Evolutionary conservation across 1,140 invertebrate genomes (phyloP).

Genomic region (Drosophila mojavensis): DNA sequence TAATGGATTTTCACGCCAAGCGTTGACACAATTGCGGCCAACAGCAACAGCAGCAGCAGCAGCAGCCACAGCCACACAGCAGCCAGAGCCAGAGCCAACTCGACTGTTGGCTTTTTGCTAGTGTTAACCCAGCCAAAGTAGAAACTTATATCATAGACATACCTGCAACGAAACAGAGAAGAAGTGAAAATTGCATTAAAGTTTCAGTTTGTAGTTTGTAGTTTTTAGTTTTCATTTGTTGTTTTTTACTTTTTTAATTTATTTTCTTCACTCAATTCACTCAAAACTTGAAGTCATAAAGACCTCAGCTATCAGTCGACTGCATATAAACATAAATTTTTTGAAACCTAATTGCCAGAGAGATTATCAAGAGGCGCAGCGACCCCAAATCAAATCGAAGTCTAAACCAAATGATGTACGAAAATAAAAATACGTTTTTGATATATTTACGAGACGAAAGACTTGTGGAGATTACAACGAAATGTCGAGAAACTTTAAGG

Average conservation of each 20-base stretch:
- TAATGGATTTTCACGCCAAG: conserved; percentile 81
- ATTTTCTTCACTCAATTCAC: conserved; percentile 13
- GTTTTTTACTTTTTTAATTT: background rate
- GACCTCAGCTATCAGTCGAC: conserved; percentile 16
- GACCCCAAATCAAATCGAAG: conserved; percentile 29
- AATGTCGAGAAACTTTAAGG: conserved; percentile 12
- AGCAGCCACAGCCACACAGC: conserved; percentile 10
- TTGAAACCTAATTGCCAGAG: conserved; percentile 51
- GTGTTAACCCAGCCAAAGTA: conserved; percentile 23
- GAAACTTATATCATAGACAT: conserved; percentile 51
- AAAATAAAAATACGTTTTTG: conserved; percentile 54
- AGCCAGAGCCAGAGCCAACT: conserved; percentile 18
- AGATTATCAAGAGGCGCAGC: conserved; percentile 46
- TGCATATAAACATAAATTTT: conserved; percentile 44
- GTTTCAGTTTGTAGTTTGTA: conserved; percentile 42
- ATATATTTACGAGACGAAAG: conserved; percentile 72
- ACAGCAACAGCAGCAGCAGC: conserved; percentile 4
- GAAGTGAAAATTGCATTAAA: conserved; percentile 68
- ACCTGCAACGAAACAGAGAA: conserved; percentile 56
- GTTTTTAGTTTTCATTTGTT: conserved; percentile 3
- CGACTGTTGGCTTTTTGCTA: conserved; percentile 32
- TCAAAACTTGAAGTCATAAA: background rate
- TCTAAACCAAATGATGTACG: conserved; percentile 26
- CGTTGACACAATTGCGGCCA: conserved; percentile 68
- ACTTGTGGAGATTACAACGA: conserved; percentile 9